Evolutionary conservation across 2,797 vertebrate genomes (phyloP), one percentile per base, ranked within the genome.

Genomic region (Pipistrellus pygmaeus): DNA sequence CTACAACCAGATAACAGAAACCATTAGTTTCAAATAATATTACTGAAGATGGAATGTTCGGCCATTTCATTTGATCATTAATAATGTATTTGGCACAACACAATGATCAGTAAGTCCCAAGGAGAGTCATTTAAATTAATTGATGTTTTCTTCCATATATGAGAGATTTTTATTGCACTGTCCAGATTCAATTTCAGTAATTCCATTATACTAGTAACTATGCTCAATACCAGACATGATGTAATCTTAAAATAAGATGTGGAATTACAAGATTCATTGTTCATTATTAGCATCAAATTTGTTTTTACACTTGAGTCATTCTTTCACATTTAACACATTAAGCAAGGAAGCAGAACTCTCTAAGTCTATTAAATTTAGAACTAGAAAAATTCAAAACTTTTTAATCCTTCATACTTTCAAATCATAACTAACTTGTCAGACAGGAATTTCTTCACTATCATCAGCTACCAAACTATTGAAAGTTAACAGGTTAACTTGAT

Each of bases 321-420:
- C 71, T 91, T 83, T 80, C 76, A 86, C 46, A 88, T 72, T 93
- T 96, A 94, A 93, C 77, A 86, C 68, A 83, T 8, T 82, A 90
- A 97, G 88, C 25, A 46, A 78, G 64, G 46, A 92, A 83, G 60
- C 55, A 72, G 46, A 57, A 30, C 27, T 90, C 89, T 82, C 46
- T 71, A 27, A 71, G 90, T 85, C 68, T 82, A n/a, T 85, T 71
- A 94, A 84, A 96, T 90, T 76, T 85, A 69, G 38, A 95, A 48
- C 32, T 41, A 64, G 30, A 25, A 88, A 78, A 83, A 75, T 78
- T 95, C 80, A 77, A 89, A 85, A 85, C 46, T 21, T 85, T 44
- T 85, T 41, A 66, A 27, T 93, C 73, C 53, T 86, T 62, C 51
- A 11, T 69, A 55, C 72, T 95, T 95, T 93, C 71, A 88, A 84